Base-by-base conservation (phyloP, 2,888 invertebrate genomes). In the Melanargia galathea region DNA sequence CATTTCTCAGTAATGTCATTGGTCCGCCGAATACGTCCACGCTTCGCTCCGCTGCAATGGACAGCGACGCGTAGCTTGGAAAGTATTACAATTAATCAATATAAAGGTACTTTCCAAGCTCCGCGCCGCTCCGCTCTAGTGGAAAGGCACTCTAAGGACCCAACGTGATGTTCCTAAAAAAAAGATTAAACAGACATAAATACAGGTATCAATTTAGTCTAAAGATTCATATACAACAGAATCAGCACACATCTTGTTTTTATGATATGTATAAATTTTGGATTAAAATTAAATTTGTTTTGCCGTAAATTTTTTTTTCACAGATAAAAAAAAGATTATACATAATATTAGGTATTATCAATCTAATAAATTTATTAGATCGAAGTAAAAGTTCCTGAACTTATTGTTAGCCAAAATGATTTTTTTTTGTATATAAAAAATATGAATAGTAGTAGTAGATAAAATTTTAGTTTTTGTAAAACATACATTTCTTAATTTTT, bases 211-310 rank as follows among this genome's bases (percentile, higher is more conserved):
- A n/a, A n/a, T n/a, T n/a, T n/a, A n/a, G n/a, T n/a, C n/a, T n/a
- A n/a, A n/a, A n/a, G n/a, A n/a, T n/a, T n/a, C n/a, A n/a, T 18
- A 10, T 4, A 46, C 20, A 46, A 46, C 46, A 4, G 46, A 30
- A 30, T 30, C 8, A 30, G 30, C 7, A 6, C 6, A 30, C 30
- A 33, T 51, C 3, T 10, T 26, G 4, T 10, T 51, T 16, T 33
- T 18, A 30, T 51, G 51, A 51, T 51, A 51, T 51, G 51, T 51
- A 51, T 33, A 30, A 51, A 51, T 33, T 51, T 51, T 16, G 1
- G 11, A 51, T 8, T 26, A 16, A 51, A 11, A 51, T 18, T 18
- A 43, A 43, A 18, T 30, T 30, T 6, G 7, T 30, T 30, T 30
- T 30, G 8, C 30, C 6, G 16, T 6, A 18, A 38, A n/a, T 38